A percentile compares a stretch with the other conserved stretches of the same genome.
Evolutionary conservation across 2,797 vertebrate species (phyloP).

Genomic region (Spatula versicolor): DNA sequence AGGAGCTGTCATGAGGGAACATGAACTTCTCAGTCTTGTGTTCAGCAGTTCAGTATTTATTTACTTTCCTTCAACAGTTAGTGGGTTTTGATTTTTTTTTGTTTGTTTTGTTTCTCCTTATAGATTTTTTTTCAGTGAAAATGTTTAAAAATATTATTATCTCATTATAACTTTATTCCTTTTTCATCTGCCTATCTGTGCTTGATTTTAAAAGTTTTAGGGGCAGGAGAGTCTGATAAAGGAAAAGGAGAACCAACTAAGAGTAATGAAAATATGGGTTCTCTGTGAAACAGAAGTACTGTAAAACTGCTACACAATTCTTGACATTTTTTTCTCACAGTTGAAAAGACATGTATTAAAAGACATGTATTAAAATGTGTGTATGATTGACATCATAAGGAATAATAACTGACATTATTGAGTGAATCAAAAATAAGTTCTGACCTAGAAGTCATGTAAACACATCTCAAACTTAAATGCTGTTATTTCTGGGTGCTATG

Average conservation of each 20-base stretch:
- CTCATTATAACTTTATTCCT: background rate
- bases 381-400: background rate
- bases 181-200: background rate
- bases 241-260: conserved; percentile 8
- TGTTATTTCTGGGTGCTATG: background rate
- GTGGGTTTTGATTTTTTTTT: background rate
- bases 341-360: background rate
- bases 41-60: background rate
- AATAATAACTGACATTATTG: background rate
- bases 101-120: background rate
- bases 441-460: background rate
- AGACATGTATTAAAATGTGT: background rate
- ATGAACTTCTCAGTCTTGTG: background rate
- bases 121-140: conserved; percentile 39
- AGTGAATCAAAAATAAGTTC: background rate
- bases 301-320: background rate
- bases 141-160: background rate
- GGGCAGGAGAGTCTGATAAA: conserved; percentile 58
- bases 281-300: background rate
- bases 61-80: background rate
- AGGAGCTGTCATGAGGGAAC: background rate
- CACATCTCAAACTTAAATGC: background rate
- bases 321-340: background rate
- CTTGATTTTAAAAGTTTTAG: background rate
- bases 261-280: background rate